Base-by-base conservation (phyloP, 2,888 invertebrate species). In the Machimus rusticus region DNA sequence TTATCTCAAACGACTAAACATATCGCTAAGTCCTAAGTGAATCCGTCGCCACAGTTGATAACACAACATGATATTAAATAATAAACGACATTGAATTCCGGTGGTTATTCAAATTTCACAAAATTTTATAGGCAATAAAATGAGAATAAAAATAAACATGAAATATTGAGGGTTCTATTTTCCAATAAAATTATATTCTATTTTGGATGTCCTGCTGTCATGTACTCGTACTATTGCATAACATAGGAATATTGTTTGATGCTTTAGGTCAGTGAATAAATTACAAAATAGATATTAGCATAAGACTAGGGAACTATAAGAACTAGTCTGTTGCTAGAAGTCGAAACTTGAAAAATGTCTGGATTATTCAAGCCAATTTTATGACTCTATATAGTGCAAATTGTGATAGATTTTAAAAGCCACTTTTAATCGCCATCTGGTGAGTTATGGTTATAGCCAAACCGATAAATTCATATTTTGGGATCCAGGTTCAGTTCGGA, bases 281-380 rank as follows among this genome's bases (percentile, higher is more conserved):
- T 79, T 79, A 51, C 9, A 28, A 79, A 46, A 9, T 55, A 2
- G 19, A 5, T 46, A 79, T 79, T 79, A 51, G 51, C 79, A 79
- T 79, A 79, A 51, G 79, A 23, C 31, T n/a, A 16, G 16, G 51
- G 16, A 28, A 23, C 51, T 51, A 9, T 9, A 78, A 39, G 78
- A 39, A 51, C 31, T 51, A 51, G 66, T 66, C 79, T 79, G 51
- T 79, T 79, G 79, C 79, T 79, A 79, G 34, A 79, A 55, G 51
- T 79, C 51, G n/a, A 79, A 79, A 79, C 79, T 51, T 79, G 51
- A 79, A 79, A 79, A 79, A 79, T 79, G 9, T 23, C n/a, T 51
- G 51, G 23, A 79, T 79, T 79, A 31, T 79, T 51, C 28, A 79
- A 8, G 28, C 43, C 12, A 79, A 51, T 79, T 79, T 51, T 28